Base-by-base conservation (phyloP, 2,113 vertebrate species). In the Dicentrarchus labrax region DNA sequence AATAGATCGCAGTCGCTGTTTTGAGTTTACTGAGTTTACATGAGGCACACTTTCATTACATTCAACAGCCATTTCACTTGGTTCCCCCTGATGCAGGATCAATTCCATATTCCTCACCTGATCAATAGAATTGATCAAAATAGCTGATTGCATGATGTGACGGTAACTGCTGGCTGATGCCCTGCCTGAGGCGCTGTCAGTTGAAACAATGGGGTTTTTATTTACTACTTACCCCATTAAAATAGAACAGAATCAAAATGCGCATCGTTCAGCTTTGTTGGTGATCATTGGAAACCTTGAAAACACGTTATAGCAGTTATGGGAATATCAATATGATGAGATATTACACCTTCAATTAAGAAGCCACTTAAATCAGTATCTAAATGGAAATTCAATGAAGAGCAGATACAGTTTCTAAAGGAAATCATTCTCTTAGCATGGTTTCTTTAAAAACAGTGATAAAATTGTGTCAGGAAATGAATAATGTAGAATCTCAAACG, bases 91-190 rank as follows among this genome's bases (percentile, higher is more conserved):
- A 47, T 47, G 80, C 30, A 5, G 3, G 41, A 90, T 90, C 88
- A 19, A 88, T 89, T 67, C 53, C 41, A 36, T 76, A 79, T 80
- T 39, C 70, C 89, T 78, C 57, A 0, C 47, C 39, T 2, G 74
- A 45, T 94, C 91, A 0, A 91, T 88, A 38, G n/a, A 24, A 86
- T 89, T 2, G 89, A 94, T 64, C 19, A 2, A 11, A 57, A 38
- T 13, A 38, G 76, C 83, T 19, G 80, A 88, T 71, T 72, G 67
- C 68, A 48, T 82, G 77, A 24, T 77, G 80, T 84, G 87, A 85
- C 38, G 10, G 59, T 65, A 64, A 76, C 76, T 51, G 60, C 61
- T 12, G 78, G 24, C 71, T 2, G 76, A 70, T 43, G 41, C 38
- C 39, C 17, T 2, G 60, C 82, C 87, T 4, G 0, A 59, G 88